Conservation (phyloP, 2,888 invertebrate genomes). For the Microctonus hyperodae region DNA sequence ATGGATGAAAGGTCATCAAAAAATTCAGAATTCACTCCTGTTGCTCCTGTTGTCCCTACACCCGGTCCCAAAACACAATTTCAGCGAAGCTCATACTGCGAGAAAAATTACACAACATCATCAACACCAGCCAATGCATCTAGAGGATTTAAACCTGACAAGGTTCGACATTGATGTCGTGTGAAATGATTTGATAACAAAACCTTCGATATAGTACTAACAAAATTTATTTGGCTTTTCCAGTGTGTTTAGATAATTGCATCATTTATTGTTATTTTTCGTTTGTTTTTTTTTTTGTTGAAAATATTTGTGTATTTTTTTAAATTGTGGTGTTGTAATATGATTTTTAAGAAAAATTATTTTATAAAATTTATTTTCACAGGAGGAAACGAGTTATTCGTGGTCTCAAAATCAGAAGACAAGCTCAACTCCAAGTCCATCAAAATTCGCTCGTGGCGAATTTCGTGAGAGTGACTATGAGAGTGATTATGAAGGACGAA, state of each 20-base stretch:
- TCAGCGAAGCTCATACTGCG: conserved; percentile 53
- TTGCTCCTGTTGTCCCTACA: conserved; percentile 17
- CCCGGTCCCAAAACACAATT: conserved; percentile 43
- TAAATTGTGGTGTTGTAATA: not conserved
- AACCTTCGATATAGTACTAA: not conserved
- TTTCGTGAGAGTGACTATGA: conserved; percentile 76
- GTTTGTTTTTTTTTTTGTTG: conserved; percentile 2
- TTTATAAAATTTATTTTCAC: conserved; percentile 56
- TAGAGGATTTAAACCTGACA: conserved; percentile 51
- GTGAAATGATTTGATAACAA: conserved; percentile 18
- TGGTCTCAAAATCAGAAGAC: conserved; percentile 61
- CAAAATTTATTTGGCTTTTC: not conserved
- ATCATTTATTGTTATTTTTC: conserved; percentile 40
- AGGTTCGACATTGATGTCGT: conserved; percentile 53
- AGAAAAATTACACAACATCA: conserved; percentile 49
- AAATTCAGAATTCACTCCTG: conserved; percentile 30
- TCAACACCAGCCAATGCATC: conserved; percentile 42
- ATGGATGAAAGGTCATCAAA: conserved; percentile 17
- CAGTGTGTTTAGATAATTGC: not conserved
- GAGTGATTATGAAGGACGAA: conserved; percentile 74
- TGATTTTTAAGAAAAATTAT: conserved; percentile 18
- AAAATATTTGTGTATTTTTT: conserved; percentile 2
- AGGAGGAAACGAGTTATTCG: conserved; percentile 67
- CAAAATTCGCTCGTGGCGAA: conserved; percentile 72
- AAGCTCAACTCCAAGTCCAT: conserved; percentile 65